Base-by-base conservation (phyloP, 2,113 vertebrate genomes). In the Sapajus apella region DNA sequence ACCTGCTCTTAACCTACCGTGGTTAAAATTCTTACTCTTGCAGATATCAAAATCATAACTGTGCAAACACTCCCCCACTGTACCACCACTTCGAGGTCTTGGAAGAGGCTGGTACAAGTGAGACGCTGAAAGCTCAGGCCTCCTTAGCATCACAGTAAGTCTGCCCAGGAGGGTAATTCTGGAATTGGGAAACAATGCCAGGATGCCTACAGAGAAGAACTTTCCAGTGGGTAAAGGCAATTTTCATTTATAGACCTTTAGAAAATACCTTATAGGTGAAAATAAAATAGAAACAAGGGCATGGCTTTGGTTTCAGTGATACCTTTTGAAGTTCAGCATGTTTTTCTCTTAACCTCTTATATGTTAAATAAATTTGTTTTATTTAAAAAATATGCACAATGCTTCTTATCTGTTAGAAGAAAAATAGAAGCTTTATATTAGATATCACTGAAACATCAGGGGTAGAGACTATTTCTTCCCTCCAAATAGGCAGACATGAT, bases 331-430 rank as follows among this genome's bases (percentile, higher is more conserved):
- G 21, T 90, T 95, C 27, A 52, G 6, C 17, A 35, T 82, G 30
- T 61, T 89, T 91, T 77, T 21, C 32, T 64, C 45, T 80, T n/a
- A 77, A 58, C 4, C 3, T 94, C n/a, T 1, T 16, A 35, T 81
- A 35, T 87, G 90, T 96, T 56, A 91, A 85, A 50, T 90, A 80
- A 56, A 79, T 61, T 52, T 91, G 45, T 79, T 96, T 96, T 55
- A 76, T 40, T 40, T 50, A 13, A 68, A 75, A 84, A 10, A 23
- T 17, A 80, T n/a, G 50, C 87, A 43, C 27, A 56, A 77, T 58
- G 5, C 3, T 85, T 85, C 70, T 23, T 16, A 47, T 61, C 70
- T 91, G 30, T 61, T 94, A 52, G 37, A 27, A 64, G 84, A 87
- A 68, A 91, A 92, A 92, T 16, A 8, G 18, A 64, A 92, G 12